Conservation (phyloP, 1,140 invertebrate genomes). For the Daktulosphaira vitifoliae region DNA sequence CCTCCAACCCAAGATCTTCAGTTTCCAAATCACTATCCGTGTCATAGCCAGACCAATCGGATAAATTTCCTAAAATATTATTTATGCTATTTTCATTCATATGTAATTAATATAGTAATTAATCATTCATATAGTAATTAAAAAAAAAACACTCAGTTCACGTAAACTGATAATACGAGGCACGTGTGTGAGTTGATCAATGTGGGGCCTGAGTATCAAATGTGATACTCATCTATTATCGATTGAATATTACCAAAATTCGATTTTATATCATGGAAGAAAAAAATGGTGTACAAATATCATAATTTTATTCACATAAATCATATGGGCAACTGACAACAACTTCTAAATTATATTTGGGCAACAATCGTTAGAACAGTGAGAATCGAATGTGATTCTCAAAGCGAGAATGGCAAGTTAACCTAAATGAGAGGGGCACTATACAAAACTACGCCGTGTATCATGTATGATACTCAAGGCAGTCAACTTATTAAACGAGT, state of each 20-base stretch:
- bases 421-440: too few relatives aligned
- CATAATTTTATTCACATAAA: background rate
- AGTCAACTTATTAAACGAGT: too few relatives aligned
- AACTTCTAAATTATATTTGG: background rate
- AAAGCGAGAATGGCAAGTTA: too few relatives aligned
- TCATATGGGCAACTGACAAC: background rate
- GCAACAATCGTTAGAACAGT: too few relatives aligned
- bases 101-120: background rate
- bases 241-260: background rate
- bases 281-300: background rate
- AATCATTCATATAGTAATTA: too few relatives aligned
- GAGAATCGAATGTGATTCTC: too few relatives aligned
- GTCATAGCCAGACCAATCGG: too few relatives aligned
- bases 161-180: background rate
- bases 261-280: background rate
- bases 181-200: background rate
- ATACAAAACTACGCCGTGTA: too few relatives aligned
- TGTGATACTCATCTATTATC: background rate
- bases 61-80: too few relatives aligned
- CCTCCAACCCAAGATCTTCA: too few relatives aligned
- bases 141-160: background rate
- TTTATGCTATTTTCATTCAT: background rate
- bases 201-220: constrained; percentile 1
- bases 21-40: too few relatives aligned
- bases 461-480: too few relatives aligned